Base-by-base conservation (phyloP, 2,797 vertebrate genomes). In the Sebastes matsubarae region DNA sequence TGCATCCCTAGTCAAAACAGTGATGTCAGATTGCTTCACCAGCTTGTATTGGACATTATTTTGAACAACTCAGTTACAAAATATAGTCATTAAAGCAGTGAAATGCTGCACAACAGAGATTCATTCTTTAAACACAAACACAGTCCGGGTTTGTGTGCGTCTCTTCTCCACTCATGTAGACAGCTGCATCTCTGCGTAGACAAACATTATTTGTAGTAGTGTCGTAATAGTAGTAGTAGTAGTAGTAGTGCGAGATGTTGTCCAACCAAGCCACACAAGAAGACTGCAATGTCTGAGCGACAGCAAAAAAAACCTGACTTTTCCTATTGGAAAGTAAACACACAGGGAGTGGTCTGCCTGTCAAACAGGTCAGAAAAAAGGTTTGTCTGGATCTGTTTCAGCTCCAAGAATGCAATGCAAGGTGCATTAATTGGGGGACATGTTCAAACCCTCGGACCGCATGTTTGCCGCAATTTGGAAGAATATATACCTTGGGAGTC, bases 261-360 rank as follows among this genome's bases (percentile, higher is more conserved):
- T 81, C 32, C 71, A 77, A 16, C 54, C n/a, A 16, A 11, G 34
- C 24, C 50, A 86, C 79, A 90, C 83, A 88, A 80, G 79, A 30
- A 22, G 25, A 11, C 64, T 38, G 20, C 67, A 77, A 24, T 71
- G 55, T 77, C 67, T 4, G 2, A 20, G 59, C 20, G 72, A 88
- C 81, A 83, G 84, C 30, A 80, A 79, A 78, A 66, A 79, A 66
- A 79, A n/a, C 34, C 16, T 2, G 34, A 25, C 13, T 42, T 42
- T 16, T 42, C 38, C 38, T 42, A 42, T 42, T 42, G 38, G 38
- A 3, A 42, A 42, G 13, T 42, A 42, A 42, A 42, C 60, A 79
- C 61, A 50, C n/a, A 64, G 80, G 75, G 85, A 87, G 79, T 72
- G 64, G 79, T 79, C 55, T 34, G 20, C 6, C 32, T 7, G 24